These are phyloP conservation scores for Trididemnum clinides DNA, from an alignment of 23 tunicate genomes.

Conservation along the genomic window DNA sequence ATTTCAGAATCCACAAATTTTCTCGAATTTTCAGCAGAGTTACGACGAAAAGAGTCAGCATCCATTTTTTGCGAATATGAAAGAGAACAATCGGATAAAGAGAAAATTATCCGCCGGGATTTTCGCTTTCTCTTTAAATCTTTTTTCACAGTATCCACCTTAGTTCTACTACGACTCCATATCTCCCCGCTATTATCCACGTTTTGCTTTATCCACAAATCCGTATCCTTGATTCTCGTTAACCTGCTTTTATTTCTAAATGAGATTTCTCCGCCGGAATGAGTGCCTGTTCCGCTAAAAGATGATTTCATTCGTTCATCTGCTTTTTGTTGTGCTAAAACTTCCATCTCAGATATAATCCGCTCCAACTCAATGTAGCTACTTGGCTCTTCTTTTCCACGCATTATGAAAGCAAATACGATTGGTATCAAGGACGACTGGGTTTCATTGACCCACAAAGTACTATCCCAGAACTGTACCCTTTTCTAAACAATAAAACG, in stretches of 20 bases:
- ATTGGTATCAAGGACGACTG: no score
- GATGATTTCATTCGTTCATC: neutral
- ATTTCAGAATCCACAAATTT: neutral
- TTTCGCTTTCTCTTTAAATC: neutral
- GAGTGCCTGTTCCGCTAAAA: neutral
- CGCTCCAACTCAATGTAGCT: slow-evolving; percentile 51
- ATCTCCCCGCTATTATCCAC: neutral
- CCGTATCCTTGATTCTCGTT: neutral
- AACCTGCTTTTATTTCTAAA: neutral
- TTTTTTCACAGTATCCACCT: neutral
- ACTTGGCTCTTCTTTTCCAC: slow-evolving; percentile 23
- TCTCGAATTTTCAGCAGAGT: neutral
- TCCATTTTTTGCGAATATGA: neutral
- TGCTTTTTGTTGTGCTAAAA: slow-evolving; percentile 6
- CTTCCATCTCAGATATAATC: slow-evolving; percentile 55
- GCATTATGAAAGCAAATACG: slow-evolving; percentile 23
- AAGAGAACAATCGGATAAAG: neutral
- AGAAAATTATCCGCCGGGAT: neutral
- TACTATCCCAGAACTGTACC: no score
- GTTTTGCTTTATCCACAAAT: neutral
- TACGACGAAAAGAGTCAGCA: neutral
- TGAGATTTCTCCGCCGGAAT: neutral
- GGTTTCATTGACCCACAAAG: no score
- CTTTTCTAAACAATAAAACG: no score
- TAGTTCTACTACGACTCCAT: neutral